These are phyloP conservation scores for Petrolisthes manimaculis DNA, from an alignment of 2,888 invertebrate species.

Conservation along the genomic window DNA sequence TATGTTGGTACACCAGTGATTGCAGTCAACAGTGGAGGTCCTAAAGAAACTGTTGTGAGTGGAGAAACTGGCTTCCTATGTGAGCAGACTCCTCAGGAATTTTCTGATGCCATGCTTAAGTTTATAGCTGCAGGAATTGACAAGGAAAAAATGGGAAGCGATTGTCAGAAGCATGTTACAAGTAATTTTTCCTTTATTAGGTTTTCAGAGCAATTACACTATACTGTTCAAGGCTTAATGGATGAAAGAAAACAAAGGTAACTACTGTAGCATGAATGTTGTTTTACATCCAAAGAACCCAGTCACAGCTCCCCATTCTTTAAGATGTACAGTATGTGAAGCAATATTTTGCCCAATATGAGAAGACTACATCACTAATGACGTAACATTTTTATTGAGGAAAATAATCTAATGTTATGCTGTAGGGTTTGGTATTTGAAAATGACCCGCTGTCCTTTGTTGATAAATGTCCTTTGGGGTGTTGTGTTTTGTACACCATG, in stretches of 20 bases:
- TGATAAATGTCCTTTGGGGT: too few species aligned
- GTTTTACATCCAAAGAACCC: neutral
- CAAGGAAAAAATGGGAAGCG: slow-evolving; percentile 79
- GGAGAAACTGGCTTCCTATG: slow-evolving; percentile 86
- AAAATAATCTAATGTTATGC: too few species aligned
- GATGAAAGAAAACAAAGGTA: slow-evolving; percentile 60
- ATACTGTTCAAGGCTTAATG: slow-evolving; percentile 54
- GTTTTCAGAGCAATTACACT: slow-evolving; percentile 80
- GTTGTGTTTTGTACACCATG: too few species aligned
- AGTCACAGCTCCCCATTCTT: too few species aligned
- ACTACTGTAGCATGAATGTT: neutral
- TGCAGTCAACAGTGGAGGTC: slow-evolving; percentile 95
- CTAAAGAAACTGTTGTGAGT: slow-evolving; percentile 89
- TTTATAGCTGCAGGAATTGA: slow-evolving; percentile 76
- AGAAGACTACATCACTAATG: too few species aligned
- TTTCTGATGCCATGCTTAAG: slow-evolving; percentile 83
- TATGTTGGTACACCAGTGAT: slow-evolving; percentile 92
- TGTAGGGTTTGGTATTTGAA: too few species aligned
- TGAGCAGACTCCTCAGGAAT: slow-evolving; percentile 76
- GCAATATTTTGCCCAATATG: too few species aligned
- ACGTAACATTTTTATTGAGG: too few species aligned
- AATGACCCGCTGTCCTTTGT: too few species aligned
- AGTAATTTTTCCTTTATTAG: slow-evolving; percentile 86
- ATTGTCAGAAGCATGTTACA: slow-evolving; percentile 81
- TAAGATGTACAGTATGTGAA: too few species aligned